Evolutionary conservation across 2,113 vertebrate species (phyloP).

Genomic region (Mobula birostris): DNA sequence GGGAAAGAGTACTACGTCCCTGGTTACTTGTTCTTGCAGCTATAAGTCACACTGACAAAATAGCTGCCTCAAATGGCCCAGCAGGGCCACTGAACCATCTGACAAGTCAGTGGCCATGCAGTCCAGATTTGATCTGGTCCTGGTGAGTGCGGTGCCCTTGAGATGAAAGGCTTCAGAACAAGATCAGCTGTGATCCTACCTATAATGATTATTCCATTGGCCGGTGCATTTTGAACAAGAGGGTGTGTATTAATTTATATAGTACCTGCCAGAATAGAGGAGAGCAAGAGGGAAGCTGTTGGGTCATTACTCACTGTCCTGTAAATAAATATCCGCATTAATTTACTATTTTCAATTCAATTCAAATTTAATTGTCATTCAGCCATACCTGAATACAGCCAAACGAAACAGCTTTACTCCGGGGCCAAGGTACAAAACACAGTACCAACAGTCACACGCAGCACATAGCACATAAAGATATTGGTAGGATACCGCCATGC

Average conservation of each 20-base stretch:
- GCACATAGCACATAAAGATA: too few species aligned
- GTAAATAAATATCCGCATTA: background rate
- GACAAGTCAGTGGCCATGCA: background rate
- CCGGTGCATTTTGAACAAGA: background rate
- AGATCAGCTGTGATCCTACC: too few species aligned
- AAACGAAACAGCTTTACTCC: too few species aligned
- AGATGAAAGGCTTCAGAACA: background rate
- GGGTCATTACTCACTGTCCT: background rate
- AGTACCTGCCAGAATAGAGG: background rate
- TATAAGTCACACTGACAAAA: background rate
- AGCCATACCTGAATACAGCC: too few species aligned
- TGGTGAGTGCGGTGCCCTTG: background rate
- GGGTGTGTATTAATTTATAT: background rate
- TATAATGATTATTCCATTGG: background rate
- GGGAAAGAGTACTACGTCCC: background rate
- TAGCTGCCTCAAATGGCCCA: background rate
- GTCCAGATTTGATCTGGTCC: background rate
- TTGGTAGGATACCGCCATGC: too few species aligned
- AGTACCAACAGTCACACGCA: too few species aligned
- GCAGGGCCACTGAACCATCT: background rate
- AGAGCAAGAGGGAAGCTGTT: background rate
- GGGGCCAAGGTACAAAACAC: too few species aligned
- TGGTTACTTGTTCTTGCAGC: background rate
- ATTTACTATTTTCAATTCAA: too few species aligned
- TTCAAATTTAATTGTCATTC: too few species aligned